Percentiles rank a stretch among this genome's conserved stretches.
Evolutionary conservation across 2,797 vertebrate species (phyloP).

Genomic region (Euthynnus affinis): DNA sequence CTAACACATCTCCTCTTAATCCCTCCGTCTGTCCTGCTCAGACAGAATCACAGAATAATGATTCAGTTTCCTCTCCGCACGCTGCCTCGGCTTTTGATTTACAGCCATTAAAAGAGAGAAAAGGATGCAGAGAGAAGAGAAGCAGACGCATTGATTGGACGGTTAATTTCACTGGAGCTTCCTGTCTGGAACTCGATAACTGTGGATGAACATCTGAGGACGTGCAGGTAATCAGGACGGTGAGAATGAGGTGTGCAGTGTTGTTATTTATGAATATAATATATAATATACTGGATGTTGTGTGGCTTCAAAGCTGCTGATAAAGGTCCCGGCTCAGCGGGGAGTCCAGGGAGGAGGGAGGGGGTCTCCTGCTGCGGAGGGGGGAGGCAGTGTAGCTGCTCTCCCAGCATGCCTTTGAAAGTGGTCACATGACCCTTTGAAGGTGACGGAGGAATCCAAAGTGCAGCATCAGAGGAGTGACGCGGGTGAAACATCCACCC

Average conservation of each 20-base stretch:
- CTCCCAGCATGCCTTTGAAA: conserved; percentile 41
- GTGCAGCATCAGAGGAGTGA: conserved; percentile 7
- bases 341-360: not conserved
- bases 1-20: too few relatives aligned
- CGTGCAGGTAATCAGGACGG: conserved; percentile 16
- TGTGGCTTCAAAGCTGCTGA: conserved; percentile 38
- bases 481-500: not conserved
- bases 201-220: not conserved
- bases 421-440: conserved; percentile 40
- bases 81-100: not conserved
- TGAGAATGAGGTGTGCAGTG: too few relatives aligned
- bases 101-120: not conserved
- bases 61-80: too few relatives aligned
- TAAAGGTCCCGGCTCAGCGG: conserved; percentile 35
- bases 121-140: not conserved
- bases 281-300: too few relatives aligned
- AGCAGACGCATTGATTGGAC: conserved; percentile 14
- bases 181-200: conserved; percentile 10
- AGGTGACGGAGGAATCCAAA: conserved; percentile 15
- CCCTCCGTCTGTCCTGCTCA: too few relatives aligned
- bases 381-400: not conserved
- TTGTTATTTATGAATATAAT: too few relatives aligned
- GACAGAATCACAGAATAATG: too few relatives aligned
- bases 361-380: conserved; percentile 12
- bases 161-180: conserved; percentile 22